Base-by-base conservation (phyloP, 2,888 invertebrate species). In the Chesias legatella region DNA sequence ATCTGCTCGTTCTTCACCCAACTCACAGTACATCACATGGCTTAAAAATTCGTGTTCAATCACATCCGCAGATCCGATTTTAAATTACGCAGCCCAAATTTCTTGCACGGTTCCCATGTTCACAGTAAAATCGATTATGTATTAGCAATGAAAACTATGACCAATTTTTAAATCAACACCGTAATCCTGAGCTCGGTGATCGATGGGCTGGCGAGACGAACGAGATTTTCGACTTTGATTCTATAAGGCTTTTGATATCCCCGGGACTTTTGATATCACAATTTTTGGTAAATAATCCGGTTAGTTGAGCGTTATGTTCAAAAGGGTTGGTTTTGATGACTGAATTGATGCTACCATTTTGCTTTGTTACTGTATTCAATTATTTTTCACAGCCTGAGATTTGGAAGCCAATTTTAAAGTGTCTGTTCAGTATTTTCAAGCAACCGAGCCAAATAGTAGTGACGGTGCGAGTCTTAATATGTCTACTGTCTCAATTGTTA, bases 131-230 rank as follows among this genome's bases (percentile, higher is more conserved):
- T 82, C 79, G 73, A 81, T 55, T 76, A 76, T 35, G 58, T 63
- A 79, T 78, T 79, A 67, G 80, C 75, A 73, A 78, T 75, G 50
- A 55, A 60, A 43, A 56, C 65, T 79, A 73, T 80, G 65, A 58
- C 80, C 67, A 83, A 84, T 84, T 63, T 74, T 60, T 80, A 82
- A 82, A 80, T 72, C 76, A 84, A 84, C 72, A 81, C 57, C 58
- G 60, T 70, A 79, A 79, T 77, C 79, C 72, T 70, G 72, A n/a
- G n/a, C n/a, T 67, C 65, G 73, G 52, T 65, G 77, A 82, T 82
- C 56, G 78, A 80, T 80, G 64, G 58, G 59, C 53, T 33, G 45
- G 57, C 33, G 61, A 48, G 50, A 48, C 67, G 61, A 71, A 74
- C 67, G 39, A 51, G 73, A 65, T 72, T 68, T 57, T 35, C 17